Percentiles rank a stretch among this genome's conserved stretches.
phyloP scores from a whole-genome alignment of 2,797 vertebrate species.

The Fistularia tabacaria region DNA sequence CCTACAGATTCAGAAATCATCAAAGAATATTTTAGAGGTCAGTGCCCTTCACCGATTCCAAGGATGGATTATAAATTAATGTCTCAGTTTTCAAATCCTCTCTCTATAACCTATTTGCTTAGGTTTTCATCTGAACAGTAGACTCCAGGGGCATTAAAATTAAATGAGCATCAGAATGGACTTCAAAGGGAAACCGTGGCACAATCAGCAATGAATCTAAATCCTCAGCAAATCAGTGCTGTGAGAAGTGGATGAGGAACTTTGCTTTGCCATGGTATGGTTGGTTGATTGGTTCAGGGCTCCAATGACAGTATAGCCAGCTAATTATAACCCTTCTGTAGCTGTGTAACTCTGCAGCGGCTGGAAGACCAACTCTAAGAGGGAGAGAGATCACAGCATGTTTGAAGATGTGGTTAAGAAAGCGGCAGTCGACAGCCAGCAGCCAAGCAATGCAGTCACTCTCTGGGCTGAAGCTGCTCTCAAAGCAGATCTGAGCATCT shows the following conservation, averaged over 20 bases:
- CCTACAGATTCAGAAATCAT: not conserved
- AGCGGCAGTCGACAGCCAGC: slow-evolving; percentile 32
- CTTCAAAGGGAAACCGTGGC: slow-evolving; percentile 51
- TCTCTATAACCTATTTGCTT: slow-evolving; percentile 22
- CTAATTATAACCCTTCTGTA: slow-evolving; percentile 67
- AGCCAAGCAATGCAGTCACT: slow-evolving; percentile 8
- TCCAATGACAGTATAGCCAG: slow-evolving; percentile 46
- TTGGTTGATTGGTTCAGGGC: slow-evolving; percentile 42
- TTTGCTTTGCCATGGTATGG: slow-evolving; percentile 19
- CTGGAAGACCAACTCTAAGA: slow-evolving; percentile 29
- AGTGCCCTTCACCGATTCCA: slow-evolving; percentile 18
- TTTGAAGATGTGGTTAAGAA: slow-evolving; percentile 60
- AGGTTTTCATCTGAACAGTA: slow-evolving; percentile 26
- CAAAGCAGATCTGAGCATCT: slow-evolving; percentile 52
- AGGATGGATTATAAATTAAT: slow-evolving; percentile 11
- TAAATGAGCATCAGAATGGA: slow-evolving; percentile 54
- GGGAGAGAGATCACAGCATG: slow-evolving; percentile 51
- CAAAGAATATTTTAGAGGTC: slow-evolving; percentile 6
- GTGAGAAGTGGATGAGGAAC: slow-evolving; percentile 27
- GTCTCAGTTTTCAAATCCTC: slow-evolving; percentile 1
- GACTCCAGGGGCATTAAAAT: slow-evolving; percentile 56
- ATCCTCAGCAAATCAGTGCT: slow-evolving; percentile 31
- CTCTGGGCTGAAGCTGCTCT: slow-evolving; percentile 31
- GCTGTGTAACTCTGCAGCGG: slow-evolving; percentile 60
- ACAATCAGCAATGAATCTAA: slow-evolving; percentile 53